phyloP scores from a whole-genome alignment of 2,797 vertebrate species.

The Melanotaenia trifasciata region DNA sequence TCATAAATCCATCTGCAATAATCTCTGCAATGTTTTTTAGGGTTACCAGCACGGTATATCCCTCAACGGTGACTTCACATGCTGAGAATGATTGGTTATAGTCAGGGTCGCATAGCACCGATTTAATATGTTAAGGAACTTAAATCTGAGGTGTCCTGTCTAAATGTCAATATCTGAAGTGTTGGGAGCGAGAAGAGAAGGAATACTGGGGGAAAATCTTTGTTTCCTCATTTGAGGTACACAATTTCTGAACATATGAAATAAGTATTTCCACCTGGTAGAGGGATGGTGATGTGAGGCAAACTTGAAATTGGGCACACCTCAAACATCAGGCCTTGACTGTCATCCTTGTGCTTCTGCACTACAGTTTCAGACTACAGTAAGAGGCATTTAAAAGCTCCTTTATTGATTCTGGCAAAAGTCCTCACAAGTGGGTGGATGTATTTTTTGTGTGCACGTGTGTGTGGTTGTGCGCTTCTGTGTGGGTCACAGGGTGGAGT shows the following conservation, averaged over 20 bases:
- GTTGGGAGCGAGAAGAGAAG: neutral
- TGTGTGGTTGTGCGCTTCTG: conserved; percentile 34
- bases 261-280: conserved; percentile 1
- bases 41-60: neutral
- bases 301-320: conserved; percentile 49
- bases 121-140: neutral
- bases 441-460: conserved; percentile 24
- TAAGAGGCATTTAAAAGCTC: conserved; percentile 79
- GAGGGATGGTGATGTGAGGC: conserved; percentile 30
- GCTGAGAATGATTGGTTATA: neutral
- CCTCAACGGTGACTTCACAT: neutral
- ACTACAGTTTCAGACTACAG: conserved; percentile 73
- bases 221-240: conserved; percentile 8
- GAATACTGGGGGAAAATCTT: conserved; percentile 1
- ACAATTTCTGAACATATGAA: conserved; percentile 25
- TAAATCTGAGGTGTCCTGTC: neutral
- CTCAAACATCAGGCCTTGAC: conserved; percentile 48
- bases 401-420: conserved; percentile 82
- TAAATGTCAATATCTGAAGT: neutral
- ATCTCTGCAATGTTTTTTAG: neutral
- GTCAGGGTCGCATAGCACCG: neutral
- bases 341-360: conserved; percentile 66
- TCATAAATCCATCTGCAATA: neutral
- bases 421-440: conserved; percentile 74
- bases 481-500: conserved; percentile 65